These are phyloP conservation scores for Pipistrellus nathusii DNA, from an alignment of 2,797 vertebrate species.

Conservation along the genomic window DNA sequence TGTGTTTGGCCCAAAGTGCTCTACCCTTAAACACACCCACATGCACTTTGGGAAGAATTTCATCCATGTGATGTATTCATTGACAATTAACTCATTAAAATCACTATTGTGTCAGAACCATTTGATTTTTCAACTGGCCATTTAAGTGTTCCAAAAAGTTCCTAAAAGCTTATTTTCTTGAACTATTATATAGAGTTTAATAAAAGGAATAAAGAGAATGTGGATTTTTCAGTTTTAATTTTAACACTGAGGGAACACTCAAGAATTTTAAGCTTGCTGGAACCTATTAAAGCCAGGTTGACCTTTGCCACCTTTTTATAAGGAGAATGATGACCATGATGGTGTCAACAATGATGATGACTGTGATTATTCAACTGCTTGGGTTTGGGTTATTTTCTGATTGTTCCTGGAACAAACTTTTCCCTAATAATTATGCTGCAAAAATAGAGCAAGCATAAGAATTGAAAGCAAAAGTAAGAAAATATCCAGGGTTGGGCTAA, in stretches of 20 bases:
- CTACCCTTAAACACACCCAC: constrained; percentile 72
- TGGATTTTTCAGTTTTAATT: constrained; percentile 32
- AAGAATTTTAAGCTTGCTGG: constrained; percentile 54
- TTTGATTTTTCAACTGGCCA: constrained; percentile 77
- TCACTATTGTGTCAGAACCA: constrained; percentile 70
- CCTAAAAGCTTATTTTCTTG: constrained; percentile 64
- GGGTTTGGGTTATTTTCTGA: constrained; percentile 67
- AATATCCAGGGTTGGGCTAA: constrained; percentile 33
- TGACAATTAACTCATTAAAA: constrained; percentile 70
- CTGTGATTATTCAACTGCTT: constrained; percentile 47
- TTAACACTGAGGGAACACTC: constrained; percentile 15
- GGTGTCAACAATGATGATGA: not conserved
- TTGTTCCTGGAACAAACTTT: constrained; percentile 54
- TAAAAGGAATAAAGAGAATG: constrained; percentile 57
- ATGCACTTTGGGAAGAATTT: constrained; percentile 67
- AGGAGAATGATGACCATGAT: constrained; percentile 13
- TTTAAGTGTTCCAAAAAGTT: constrained; percentile 71
- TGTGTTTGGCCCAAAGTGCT: constrained; percentile 40
- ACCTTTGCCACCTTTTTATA: constrained; percentile 49
- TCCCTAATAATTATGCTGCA: constrained; percentile 30
- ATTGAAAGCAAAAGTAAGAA: constrained; percentile 41
- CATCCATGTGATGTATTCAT: constrained; percentile 66
- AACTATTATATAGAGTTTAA: constrained; percentile 43
- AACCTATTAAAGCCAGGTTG: constrained; percentile 43
- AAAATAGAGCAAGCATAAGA: constrained; percentile 47